These are phyloP conservation scores for Sylvicapra grimmia DNA, from an alignment of 2,113 vertebrate species.

Conservation along the genomic window DNA sequence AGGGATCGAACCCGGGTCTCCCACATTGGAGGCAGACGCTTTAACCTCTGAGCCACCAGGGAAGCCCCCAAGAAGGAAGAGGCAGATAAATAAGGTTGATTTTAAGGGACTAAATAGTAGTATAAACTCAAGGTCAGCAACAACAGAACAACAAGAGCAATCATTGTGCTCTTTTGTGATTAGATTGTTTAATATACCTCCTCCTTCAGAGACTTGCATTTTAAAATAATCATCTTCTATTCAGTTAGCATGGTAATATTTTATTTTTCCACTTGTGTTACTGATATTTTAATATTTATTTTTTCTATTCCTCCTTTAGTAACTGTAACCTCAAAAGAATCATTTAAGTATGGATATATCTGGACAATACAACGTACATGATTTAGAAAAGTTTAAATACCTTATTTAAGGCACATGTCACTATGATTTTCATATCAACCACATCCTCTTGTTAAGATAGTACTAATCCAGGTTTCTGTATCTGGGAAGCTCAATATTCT, in stretches of 20 bases:
- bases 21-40: too few species aligned
- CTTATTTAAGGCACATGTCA: background rate
- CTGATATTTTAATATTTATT: background rate
- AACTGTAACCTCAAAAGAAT: background rate
- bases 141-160: background rate
- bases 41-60: too few species aligned
- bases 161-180: background rate
- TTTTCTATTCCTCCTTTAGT: background rate
- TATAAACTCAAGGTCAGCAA: background rate
- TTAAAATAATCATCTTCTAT: conserved; percentile 27
- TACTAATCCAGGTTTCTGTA: background rate
- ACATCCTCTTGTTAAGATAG: background rate
- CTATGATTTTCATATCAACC: background rate
- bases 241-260: background rate
- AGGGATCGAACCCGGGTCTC: too few species aligned
- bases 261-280: background rate
- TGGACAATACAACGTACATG: background rate
- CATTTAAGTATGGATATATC: background rate
- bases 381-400: background rate
- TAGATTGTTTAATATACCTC: conserved; percentile 9
- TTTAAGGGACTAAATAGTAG: background rate
- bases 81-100: conserved; percentile 36
- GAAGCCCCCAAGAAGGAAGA: background rate
- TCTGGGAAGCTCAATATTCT: background rate
- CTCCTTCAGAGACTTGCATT: conserved; percentile 21